Evolutionary conservation across 2,888 invertebrate genomes (phyloP), one percentile per base, ranked within the genome.

Genomic region (Ophioninae sp.): DNA sequence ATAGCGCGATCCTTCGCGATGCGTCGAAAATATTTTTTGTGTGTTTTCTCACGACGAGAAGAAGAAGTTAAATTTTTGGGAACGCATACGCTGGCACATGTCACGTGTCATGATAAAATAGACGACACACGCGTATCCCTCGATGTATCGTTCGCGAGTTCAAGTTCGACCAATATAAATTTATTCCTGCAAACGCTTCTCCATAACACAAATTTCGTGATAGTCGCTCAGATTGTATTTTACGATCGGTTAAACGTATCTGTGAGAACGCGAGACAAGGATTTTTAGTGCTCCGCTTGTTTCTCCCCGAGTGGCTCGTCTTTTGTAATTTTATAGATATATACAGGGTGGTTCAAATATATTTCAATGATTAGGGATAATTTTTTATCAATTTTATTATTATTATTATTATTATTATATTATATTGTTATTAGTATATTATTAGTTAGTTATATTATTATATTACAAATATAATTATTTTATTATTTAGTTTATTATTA

Each of bases 101-200:
- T 20, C 39, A 20, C 23, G 56, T 23, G 65, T 58, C 69, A 61
- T 74, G 68, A 68, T 74, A 75, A 71, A 71, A 58, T 20, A 76
- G 30, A 23, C 61, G 75, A 74, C 56, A 74, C 56, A n/a, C 37
- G 51, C 51, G 13, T 51, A 63, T 69, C 23, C 41, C 30, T 3
- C 58, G 63, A 72, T 30, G 58, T 59, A 65, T 37, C 56, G 30
- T 44, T 20, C 10, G 10, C 71, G 69, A 71, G 81, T 81, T 81
- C 75, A 76, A 81, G 65, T 79, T 79, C 73, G 61, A 73, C 73
- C 59, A 51, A 67, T 79, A 79, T 79, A 79, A 79, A 79, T 79
- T 72, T 30, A 56, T 72, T 79, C 64, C 63, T 69, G 69, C 63
- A 68, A 76, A 37, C 68, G 37, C 59, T 22, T 37, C n/a, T 51